Evolutionary conservation across 2,797 vertebrate genomes (phyloP).

Genomic region (Sebastiscus tertius): DNA sequence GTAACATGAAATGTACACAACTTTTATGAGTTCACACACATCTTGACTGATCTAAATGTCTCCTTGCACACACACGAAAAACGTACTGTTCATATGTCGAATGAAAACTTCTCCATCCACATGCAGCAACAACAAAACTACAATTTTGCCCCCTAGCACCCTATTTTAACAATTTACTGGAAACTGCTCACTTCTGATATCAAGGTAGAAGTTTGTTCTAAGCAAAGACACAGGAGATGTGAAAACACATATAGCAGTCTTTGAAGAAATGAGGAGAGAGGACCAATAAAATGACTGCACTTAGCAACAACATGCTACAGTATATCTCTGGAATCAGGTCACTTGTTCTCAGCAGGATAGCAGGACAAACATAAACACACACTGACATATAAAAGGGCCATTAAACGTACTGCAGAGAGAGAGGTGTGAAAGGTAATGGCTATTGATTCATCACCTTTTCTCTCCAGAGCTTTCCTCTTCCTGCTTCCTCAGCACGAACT

Average conservation of each 20-base stretch:
- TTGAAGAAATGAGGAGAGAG: neutral
- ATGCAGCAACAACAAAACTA: neutral
- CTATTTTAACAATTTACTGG: neutral
- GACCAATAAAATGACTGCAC: neutral
- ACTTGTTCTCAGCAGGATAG: conserved; percentile 1
- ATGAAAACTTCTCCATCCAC: neutral
- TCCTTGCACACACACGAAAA: neutral
- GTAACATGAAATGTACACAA: too few species aligned
- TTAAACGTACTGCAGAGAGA: conserved; percentile 7
- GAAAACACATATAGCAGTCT: neutral
- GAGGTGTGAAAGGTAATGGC: conserved; percentile 21
- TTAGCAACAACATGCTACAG: neutral
- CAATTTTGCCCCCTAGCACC: neutral
- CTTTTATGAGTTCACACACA: too few species aligned
- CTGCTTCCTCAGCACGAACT: conserved; percentile 2
- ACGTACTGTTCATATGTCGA: neutral
- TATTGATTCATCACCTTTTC: conserved; percentile 49
- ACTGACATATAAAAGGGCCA: neutral
- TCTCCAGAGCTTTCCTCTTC: neutral
- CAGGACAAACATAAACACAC: neutral
- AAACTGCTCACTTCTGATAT: neutral
- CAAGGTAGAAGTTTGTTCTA: neutral
- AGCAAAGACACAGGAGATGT: neutral
- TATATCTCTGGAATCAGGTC: neutral
- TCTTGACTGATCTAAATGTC: neutral